Evolutionary conservation across 1,140 invertebrate species (phyloP), one percentile per base, ranked within the genome.

Genomic region (Euglossa dilemma): DNA sequence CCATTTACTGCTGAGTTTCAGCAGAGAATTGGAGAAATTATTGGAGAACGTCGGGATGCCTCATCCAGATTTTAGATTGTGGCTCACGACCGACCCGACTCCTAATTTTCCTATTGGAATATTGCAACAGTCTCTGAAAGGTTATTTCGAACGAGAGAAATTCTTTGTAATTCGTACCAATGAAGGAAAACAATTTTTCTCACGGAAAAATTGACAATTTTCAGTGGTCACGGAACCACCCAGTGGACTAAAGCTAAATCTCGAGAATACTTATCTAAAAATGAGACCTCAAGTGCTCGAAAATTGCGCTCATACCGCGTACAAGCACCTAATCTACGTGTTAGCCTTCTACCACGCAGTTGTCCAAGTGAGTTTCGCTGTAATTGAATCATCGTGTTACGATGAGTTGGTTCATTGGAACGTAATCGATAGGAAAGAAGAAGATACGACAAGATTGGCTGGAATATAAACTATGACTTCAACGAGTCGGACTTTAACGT

Each of bases 381-480:
- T 7, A 59, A 57, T 84, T 28, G 0, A 69, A 61, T 9, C 28
- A 50, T 56, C n/a, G 69, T 36, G 28, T 63, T 54, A 70, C 18
- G 50, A 56, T 43, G 18, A 20, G 36, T 36, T 18, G 9, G 23
- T 36, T 16, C 6, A 8, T 57, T 59, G 43, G 56, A 74, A 45
- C 6, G 6, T 45, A 11, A 6, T 20, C 23, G 12, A 47, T 20
- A 97, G 96, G 98, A 98, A 93, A 95, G 98, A 66, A 95, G 97
- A 88, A 98, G 98, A 93, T 99, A 98, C 91, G 97, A 97, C 88
- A 98, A 98, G 94, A 97, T 98, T 77, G 98, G 98, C 4, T 98
- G 98, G 98, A 99, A 99, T 91, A 97, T 98, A 80, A 95, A 95
- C 63, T 99, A 98, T 91, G 98, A 99, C 94, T 99, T 98, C 92